phyloP scores from a whole-genome alignment of 2,113 vertebrate genomes.

The Eudyptes chrysolophus region DNA sequence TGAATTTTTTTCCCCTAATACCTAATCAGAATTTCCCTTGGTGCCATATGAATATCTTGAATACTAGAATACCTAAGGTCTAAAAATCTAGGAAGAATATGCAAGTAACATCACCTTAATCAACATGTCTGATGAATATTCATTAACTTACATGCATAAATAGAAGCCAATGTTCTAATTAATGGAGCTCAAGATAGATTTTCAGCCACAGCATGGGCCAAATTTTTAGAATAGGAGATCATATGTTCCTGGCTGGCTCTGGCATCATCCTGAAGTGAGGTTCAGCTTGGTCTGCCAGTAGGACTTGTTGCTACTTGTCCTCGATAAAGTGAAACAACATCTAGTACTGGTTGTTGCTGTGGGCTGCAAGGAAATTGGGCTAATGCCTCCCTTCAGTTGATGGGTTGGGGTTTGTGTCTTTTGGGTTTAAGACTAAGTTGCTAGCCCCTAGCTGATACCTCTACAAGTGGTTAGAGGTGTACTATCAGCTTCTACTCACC shows the following conservation, averaged over 20 bases:
- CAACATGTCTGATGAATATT: conserved; percentile 38
- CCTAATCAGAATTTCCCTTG: conserved; percentile 17
- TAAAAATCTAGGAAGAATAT: not conserved
- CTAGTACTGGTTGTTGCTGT: not conserved
- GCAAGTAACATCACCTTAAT: conserved; percentile 32
- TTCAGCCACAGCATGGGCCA: not conserved
- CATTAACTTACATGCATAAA: conserved; percentile 22
- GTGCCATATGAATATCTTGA: not conserved
- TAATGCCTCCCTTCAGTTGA: not conserved
- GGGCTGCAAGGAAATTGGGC: not conserved
- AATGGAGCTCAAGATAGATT: not conserved
- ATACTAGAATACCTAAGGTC: not conserved
- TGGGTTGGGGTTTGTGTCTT: not conserved
- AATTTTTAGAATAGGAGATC: not conserved
- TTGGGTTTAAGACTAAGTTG: not conserved
- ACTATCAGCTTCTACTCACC: not conserved
- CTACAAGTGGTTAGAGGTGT: not conserved
- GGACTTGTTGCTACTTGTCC: not conserved
- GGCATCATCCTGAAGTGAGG: not conserved
- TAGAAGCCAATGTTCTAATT: conserved; percentile 16
- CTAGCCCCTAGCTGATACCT: not conserved
- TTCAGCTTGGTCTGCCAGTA: not conserved
- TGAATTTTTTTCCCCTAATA: not conserved
- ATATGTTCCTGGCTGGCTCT: not conserved
- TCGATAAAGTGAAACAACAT: not conserved